These are phyloP conservation scores for Cottoperca gobio DNA, from an alignment of 2,797 vertebrate species.

Conservation along the genomic window DNA sequence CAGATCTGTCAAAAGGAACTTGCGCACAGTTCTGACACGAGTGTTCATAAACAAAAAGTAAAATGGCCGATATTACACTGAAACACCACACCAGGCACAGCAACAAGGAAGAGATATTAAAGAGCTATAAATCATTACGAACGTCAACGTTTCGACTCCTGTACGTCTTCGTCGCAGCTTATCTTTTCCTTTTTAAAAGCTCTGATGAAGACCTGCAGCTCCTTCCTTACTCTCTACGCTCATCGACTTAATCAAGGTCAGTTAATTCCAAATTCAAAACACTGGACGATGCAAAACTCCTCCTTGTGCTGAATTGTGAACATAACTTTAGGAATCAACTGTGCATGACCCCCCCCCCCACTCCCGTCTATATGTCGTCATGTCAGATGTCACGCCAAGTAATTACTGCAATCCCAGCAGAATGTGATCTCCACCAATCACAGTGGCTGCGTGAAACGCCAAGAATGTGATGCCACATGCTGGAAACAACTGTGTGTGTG, in stretches of 20 bases:
- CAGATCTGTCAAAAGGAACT: conserved; percentile 27
- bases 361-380: conserved; percentile 28
- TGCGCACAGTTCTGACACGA: conserved; percentile 27
- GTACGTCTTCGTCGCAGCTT: no score
- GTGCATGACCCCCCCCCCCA: background rate
- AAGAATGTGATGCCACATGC: conserved; percentile 60
- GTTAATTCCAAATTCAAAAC: background rate
- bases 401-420: conserved; percentile 38
- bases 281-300: background rate
- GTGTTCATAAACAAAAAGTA: conserved; percentile 39
- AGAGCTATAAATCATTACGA: no score
- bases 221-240: background rate
- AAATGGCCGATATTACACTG: conserved; percentile 16
- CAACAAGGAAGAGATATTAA: no score
- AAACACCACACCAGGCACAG: no score
- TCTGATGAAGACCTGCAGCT: no score
- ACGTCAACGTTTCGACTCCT: no score
- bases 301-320: conserved; percentile 31
- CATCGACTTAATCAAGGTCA: conserved; percentile 4
- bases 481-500: conserved; percentile 53
- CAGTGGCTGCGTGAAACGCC: conserved; percentile 40
- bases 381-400: conserved; percentile 59
- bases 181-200: no score
- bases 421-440: conserved; percentile 57
- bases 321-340: conserved; percentile 11